Base-by-base conservation (phyloP, 2,888 invertebrate genomes). In the Caenorhabditis sp. region DNA sequence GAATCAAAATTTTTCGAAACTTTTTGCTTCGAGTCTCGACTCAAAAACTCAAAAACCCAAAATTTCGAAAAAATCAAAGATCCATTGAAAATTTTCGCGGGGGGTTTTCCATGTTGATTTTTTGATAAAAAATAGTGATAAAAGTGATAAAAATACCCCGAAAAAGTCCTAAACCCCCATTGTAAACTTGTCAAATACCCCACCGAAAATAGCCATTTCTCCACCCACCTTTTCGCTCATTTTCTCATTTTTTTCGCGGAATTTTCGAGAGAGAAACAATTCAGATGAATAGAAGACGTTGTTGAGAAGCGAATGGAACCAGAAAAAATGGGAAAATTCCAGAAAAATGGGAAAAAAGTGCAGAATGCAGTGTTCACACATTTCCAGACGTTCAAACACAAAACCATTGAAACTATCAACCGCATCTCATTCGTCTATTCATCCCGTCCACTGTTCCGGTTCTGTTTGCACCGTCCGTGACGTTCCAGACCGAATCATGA, bases 111-210 rank as follows among this genome's bases (percentile, higher is more conserved):
- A 11, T 40, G 40, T 40, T 40, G 6, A 40, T 40, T 40, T 13
- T 40, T 40, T 40, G 40, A 40, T 40, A 40, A 40, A 5, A 40
- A 47, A n/a, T n/a, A n/a, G n/a, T 47, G 47, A 20, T 47, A 47
- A 47, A 13, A 40, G 13, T 15, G 32, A 32, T 9, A 32, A 9
- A 40, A 40, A 40, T 40, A 40, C 40, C 40, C 40, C 40, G 32
- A 32, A 40, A n/a, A n/a, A n/a, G n/a, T n/a, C n/a, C n/a, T n/a
- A n/a, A n/a, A n/a, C n/a, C n/a, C 13, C 13, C 13, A 11, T 40
- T 40, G 11, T 40, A 13, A 40, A 2, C 9, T 40, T 40, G 40
- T 13, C 40, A 40, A 40, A 40, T 13, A 40, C 40, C 2, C 11
- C 32, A 4, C 40, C 9, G 4, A 9, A 47, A 47, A 47, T 47